These are phyloP conservation scores for Pristis pectinata DNA, from an alignment of 2,797 vertebrate genomes.

Conservation along the genomic window DNA sequence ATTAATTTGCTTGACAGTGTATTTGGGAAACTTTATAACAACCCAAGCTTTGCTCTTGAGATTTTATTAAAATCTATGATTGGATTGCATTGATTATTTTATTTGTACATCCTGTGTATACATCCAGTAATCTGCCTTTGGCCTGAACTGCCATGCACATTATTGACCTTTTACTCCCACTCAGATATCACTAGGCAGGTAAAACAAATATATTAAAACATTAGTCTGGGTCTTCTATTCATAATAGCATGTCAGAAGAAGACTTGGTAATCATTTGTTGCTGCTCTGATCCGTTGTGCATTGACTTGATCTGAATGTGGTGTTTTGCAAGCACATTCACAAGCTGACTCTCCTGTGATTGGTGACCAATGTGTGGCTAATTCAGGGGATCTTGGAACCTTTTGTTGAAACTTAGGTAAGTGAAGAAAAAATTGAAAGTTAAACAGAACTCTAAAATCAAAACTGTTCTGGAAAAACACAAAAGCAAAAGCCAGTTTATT, in stretches of 20 bases:
- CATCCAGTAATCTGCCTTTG: background rate
- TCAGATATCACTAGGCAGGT: background rate
- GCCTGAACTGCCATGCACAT: background rate
- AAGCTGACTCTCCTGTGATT: background rate
- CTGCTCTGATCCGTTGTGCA: background rate
- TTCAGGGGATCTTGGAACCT: background rate
- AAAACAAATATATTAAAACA: background rate
- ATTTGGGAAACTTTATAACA: background rate
- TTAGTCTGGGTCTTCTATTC: background rate
- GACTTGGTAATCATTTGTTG: background rate
- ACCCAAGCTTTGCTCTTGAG: background rate
- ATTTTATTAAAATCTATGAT: background rate
- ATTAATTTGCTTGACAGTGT: background rate
- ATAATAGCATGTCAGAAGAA: background rate
- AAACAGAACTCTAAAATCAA: background rate
- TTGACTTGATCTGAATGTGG: background rate
- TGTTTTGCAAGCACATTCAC: background rate
- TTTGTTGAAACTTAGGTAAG: background rate
- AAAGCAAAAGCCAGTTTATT: background rate
- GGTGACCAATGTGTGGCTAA: background rate
- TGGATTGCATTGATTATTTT: background rate
- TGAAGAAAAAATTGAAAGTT: background rate
- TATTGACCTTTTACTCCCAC: background rate
- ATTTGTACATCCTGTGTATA: background rate
- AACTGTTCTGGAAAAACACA: background rate